Conservation (phyloP, 2,888 invertebrate species). For the Scotopteryx bipunctaria region DNA sequence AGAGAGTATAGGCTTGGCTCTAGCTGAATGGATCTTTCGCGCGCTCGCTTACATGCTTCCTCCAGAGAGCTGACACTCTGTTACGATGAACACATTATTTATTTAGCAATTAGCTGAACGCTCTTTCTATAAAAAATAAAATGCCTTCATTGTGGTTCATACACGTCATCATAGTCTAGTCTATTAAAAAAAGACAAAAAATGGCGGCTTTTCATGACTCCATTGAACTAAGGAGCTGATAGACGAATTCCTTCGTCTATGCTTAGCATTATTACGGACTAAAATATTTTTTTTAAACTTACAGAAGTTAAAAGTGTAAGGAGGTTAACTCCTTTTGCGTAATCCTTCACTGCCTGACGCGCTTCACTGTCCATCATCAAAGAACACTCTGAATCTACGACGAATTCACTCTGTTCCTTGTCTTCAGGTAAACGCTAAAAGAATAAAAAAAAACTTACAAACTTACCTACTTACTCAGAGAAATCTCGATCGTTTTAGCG, state of each 20-base stretch:
- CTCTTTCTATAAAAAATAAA: no score
- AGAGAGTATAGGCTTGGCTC: constrained; percentile 63
- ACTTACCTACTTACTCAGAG: not conserved
- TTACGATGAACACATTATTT: not conserved
- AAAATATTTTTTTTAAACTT: constrained; percentile 19
- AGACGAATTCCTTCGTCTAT: no score
- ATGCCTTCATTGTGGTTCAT: no score
- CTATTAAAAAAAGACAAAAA: no score
- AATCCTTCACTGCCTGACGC: constrained; percentile 47
- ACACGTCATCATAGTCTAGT: no score
- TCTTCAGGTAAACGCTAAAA: constrained; percentile 56
- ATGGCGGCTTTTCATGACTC: no score
- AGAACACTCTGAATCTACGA: constrained; percentile 67
- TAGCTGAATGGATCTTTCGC: constrained; percentile 45
- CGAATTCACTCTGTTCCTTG: constrained; percentile 57
- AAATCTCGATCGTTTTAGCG: no score
- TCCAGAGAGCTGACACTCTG: constrained; percentile 56
- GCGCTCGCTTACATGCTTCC: constrained; percentile 42
- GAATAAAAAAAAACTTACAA: constrained; percentile 1
- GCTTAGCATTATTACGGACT: not conserved
- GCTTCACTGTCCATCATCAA: constrained; percentile 64
- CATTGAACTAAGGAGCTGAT: no score
- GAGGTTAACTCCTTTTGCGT: constrained; percentile 46
- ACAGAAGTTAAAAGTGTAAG: constrained; percentile 56
- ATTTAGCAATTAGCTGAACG: not conserved